Base-by-base conservation (phyloP, 2,113 vertebrate genomes). In the Madoqua kirkii region DNA sequence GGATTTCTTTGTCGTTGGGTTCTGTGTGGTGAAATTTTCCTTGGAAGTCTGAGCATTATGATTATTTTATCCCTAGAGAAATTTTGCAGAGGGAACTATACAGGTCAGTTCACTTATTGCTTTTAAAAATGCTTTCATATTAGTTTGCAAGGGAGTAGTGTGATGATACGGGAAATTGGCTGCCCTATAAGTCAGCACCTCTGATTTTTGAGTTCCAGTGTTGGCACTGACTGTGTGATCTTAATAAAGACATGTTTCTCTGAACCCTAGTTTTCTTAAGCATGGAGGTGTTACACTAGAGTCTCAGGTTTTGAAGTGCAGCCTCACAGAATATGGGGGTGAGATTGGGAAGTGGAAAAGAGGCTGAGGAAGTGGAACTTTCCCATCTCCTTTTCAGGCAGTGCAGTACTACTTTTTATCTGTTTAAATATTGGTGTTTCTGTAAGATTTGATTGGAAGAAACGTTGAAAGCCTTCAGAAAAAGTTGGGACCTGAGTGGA, bases 361-460 rank as follows among this genome's bases (percentile, higher is more conserved):
- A 96, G 19, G 19, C n/a, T 71, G 78, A 93, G 64, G 87, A 93
- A 89, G 55, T 96, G 13, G 45, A 91, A 96, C 29, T 95, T 95
- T 23, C 48, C 50, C 16, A 67, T 27, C 19, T 91, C 40, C 3
- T 48, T 74, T 85, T 89, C 86, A 82, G 59, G 19, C 54, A 93
- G 67, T 60, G 33, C 31, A 94, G 10, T 27, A 86, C 55, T 88
- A n/a, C 91, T 86, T 90, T 89, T 91, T 84, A 64, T 52, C 78
- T 92, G 31, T 89, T 96, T 94, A 97, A 91, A 67, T 93, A 82
- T 62, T 95, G 62, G 55, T 59, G 50, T 93, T 76, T 83, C 29
- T 89, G 2, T 93, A 91, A 97, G 78, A 88, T 93, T 93, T 96
- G n/a, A 52, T n/a, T 93, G 43, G 16, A 93, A 83, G 91, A 83